phyloP scores from a whole-genome alignment of 2,797 vertebrate genomes.

The Loriculus beryllinus region DNA sequence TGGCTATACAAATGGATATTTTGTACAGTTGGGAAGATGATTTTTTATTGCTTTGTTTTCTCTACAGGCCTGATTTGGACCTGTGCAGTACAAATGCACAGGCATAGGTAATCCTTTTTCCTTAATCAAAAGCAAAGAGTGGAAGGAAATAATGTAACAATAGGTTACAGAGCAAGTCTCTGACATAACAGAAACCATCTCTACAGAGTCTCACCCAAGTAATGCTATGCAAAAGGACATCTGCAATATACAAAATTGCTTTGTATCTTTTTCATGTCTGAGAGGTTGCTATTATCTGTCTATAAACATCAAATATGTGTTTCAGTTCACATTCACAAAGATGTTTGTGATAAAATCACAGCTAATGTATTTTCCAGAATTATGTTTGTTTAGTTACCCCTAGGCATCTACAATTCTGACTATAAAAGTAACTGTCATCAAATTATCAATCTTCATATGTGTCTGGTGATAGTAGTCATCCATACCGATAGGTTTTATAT shows the following conservation, averaged over 20 bases:
- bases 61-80: background rate
- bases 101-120: background rate
- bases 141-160: background rate
- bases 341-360: background rate
- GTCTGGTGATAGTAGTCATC: background rate
- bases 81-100: background rate
- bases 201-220: background rate
- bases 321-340: conserved; percentile 8
- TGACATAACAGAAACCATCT: background rate
- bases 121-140: background rate
- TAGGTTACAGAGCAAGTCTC: background rate
- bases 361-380: background rate
- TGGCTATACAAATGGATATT: background rate
- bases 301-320: background rate
- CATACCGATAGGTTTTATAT: background rate
- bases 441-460: background rate
- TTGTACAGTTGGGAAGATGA: rapidly evolving
- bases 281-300: conserved; percentile 1
- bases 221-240: background rate
- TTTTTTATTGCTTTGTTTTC: background rate
- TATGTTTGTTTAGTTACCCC: background rate
- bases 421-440: background rate
- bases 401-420: background rate
- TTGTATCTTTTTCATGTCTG: background rate
- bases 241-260: background rate